Evolutionary conservation across 2,113 vertebrate genomes (phyloP), one percentile per base, ranked within the genome.

Genomic region (Nothocercus julius): DNA sequence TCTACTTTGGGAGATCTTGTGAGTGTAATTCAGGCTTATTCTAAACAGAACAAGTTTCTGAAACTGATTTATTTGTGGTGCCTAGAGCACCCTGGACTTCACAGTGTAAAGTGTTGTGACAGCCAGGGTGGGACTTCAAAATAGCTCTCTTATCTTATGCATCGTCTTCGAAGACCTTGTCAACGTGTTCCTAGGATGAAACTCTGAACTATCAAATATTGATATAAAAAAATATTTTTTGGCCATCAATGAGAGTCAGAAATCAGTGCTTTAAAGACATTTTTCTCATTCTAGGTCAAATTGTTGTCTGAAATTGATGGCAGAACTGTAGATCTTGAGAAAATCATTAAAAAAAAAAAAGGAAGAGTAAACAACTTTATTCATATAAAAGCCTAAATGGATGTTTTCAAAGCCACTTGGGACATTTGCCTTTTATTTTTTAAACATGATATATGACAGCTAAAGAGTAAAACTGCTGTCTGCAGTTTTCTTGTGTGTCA

Each of bases 91-190:
- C 28, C 83, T 25, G 64, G 64, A 44, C 68, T 42, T 74, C 51
- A 34, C 21, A 61, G 38, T 11, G 5, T 0, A 0, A 9, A 63
- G n/a, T 21, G 25, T 4, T 7, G 51, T 68, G 74, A 72, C 78
- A 82, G 34, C 18, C 44, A 76, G 27, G 44, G 47, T 34, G 9
- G n/a, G n/a, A 51, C 44, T 92, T 93, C 51, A 67, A 67, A 82
- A 40, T 10, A 42, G 30, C n/a, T 66, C 69, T 86, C 42, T 92
- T 45, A 21, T 27, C n/a, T 59, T 54, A 84, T 11, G 32, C 42
- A 72, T 64, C 24, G 15, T 34, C 32, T 64, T 87, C 42, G 67
- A 36, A 78, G 82, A 58, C 68, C 49, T 74, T 81, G 59, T 27
- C 56, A 75, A 59, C 0, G 0, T 9, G 20, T 49, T 90, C 45